Evolutionary conservation across 2,888 invertebrate species (phyloP).

Genomic region (Chrysolina americana): DNA sequence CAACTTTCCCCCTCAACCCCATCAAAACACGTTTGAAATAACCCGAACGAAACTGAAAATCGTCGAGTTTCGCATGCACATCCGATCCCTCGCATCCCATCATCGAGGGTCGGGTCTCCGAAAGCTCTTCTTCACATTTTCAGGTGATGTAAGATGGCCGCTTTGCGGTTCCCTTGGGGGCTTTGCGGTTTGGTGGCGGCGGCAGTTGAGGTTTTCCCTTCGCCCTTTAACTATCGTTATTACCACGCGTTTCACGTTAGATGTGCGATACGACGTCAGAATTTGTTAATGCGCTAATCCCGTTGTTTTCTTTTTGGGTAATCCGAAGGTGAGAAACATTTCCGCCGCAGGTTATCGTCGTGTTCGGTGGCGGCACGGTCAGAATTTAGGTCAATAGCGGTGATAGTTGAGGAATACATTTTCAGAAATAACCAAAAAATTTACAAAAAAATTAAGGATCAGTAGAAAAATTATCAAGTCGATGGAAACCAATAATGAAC

Average conservation of each 20-base stretch:
- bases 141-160: conserved; percentile 40
- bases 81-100: not conserved
- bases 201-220: conserved; percentile 47
- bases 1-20: too few relatives aligned
- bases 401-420: too few relatives aligned
- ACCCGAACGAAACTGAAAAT: not conserved
- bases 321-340: conserved; percentile 23
- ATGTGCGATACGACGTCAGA: conserved; percentile 39
- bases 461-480: too few relatives aligned
- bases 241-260: conserved; percentile 37
- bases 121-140: conserved; percentile 14
- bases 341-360: not conserved
- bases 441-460: too few relatives aligned
- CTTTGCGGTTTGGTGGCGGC: conserved; percentile 52
- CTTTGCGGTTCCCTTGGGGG: conserved; percentile 50
- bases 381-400: not conserved
- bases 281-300: conserved; percentile 38
- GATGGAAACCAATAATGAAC: too few relatives aligned
- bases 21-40: too few relatives aligned
- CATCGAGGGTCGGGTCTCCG: conserved; percentile 17
- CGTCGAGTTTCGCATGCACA: not conserved
- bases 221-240: conserved; percentile 41
- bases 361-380: too few relatives aligned
- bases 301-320: conserved; percentile 34
- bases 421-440: too few relatives aligned